Evolutionary conservation across 2,888 invertebrate species (phyloP), one percentile per base, ranked within the genome.

Genomic region (Hypena proboscidalis): DNA sequence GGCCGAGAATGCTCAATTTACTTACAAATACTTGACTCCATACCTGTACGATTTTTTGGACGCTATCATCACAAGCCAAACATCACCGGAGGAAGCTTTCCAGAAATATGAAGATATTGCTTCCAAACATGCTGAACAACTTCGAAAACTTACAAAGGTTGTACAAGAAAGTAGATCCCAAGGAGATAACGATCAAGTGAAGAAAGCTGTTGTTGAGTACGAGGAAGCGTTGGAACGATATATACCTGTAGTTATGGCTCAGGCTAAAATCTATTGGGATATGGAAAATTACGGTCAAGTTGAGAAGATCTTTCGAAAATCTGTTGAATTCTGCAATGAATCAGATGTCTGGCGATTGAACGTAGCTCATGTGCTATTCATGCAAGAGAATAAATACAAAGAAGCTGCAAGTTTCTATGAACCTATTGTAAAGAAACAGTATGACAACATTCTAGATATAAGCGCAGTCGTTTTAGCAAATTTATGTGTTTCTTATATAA

Each of bases 261-360:
- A 99, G 83, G 99, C 99, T 1, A 99, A 98, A 92, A 97, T 99
- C 58, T 98, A 97, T 75, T 99, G 99, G 99, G 98, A 99, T 58
- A 93, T 96, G 80, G 97, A 97, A 76, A 98, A 99, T 78, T 99
- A 99, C 72, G 92, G 94, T 1, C 97, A 98, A 75, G 99, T 99
- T 1, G 99, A 99, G 80, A 97, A 98, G 77, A 97, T 99, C 59
- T 99, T 99, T 80, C 94, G 97, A 19, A 98, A 98, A 79, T 98
- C 98, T 44, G 98, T 97, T 0, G 99, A 99, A 79, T 99, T 99
- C 83, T 99, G 99, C 76, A 97, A 97, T 62, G 99, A 99, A 74
- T 97, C 98, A 67, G 98, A 99, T 66, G 94, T 95, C 0, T 99
- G 99, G 99, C 95, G 98, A 57, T 90, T 99, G 10, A 99, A 99